Percentiles rank a stretch among this genome's conserved stretches.
Evolutionary conservation across 2,888 invertebrate species (phyloP).

Genomic region (Diabrotica balteata): DNA sequence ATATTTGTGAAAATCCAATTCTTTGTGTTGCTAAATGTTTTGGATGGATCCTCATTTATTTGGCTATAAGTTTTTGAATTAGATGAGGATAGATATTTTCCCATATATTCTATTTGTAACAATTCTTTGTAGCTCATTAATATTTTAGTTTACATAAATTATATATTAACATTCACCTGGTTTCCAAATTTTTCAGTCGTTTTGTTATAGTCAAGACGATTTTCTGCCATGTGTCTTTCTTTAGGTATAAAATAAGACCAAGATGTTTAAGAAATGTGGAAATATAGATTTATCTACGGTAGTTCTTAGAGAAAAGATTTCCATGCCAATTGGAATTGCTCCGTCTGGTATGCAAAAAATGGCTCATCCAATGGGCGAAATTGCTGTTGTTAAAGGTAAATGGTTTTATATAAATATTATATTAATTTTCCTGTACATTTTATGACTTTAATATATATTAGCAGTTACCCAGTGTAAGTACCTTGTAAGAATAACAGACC

Average conservation of each 20-base stretch:
- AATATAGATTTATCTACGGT: slow-evolving; percentile 68
- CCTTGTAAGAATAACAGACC: no score
- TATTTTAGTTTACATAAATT: no score
- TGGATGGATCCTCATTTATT: no score
- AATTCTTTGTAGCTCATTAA: no score
- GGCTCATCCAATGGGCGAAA: slow-evolving; percentile 90
- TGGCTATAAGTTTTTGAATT: no score
- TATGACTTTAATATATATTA: neutral
- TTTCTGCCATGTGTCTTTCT: no score
- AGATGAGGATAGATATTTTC: no score
- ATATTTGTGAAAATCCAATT: no score
- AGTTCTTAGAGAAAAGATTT: slow-evolving; percentile 70
- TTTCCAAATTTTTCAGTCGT: slow-evolving; percentile 11
- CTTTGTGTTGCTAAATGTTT: no score
- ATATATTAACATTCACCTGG: no score
- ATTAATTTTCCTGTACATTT: neutral
- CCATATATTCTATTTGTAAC: no score
- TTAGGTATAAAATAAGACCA: slow-evolving; percentile 79
- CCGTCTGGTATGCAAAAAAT: slow-evolving; percentile 92
- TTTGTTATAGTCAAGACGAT: neutral
- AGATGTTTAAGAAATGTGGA: slow-evolving; percentile 79
- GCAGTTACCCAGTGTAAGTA: no score
- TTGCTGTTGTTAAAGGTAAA: slow-evolving; percentile 79
- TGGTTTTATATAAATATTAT: neutral
- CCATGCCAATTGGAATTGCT: slow-evolving; percentile 81